Percentiles rank a stretch among this genome's conserved stretches.
phyloP scores from a whole-genome alignment of 2,113 vertebrate species.

The Budorcas taxicolor region DNA sequence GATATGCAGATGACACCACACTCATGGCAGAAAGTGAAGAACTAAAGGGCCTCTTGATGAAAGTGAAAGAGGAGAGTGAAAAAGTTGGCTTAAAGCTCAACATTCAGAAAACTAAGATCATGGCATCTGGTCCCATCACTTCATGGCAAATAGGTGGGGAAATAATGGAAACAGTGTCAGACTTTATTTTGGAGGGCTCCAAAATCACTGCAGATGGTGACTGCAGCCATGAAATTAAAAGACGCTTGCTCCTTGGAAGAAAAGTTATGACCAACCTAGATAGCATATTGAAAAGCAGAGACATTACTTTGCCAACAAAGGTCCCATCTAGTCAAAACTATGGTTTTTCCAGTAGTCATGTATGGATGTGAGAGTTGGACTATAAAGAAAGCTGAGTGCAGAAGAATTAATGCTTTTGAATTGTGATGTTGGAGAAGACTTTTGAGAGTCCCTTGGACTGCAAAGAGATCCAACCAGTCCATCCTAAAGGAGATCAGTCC shows the following conservation, averaged over 20 bases:
- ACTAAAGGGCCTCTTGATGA: background rate
- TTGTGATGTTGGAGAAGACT: background rate
- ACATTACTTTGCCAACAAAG: background rate
- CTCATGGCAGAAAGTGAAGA: background rate
- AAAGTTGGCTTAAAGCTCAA: background rate
- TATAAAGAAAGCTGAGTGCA: accelerated
- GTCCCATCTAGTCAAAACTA: background rate
- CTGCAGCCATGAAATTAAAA: background rate
- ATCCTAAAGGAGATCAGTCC: background rate
- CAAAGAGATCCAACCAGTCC: background rate
- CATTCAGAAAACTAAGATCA: background rate
- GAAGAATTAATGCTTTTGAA: background rate
- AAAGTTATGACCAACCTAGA: background rate
- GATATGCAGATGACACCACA: background rate
- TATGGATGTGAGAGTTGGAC: background rate
- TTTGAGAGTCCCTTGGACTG: background rate
- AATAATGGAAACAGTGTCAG: background rate
- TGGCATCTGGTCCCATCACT: background rate
- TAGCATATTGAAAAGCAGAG: background rate
- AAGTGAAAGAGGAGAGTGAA: background rate
- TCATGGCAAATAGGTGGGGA: background rate
- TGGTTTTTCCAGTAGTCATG: background rate
- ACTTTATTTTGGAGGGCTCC: background rate
- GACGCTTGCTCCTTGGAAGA: background rate
- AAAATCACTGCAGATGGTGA: background rate